Conservation (phyloP, 2,888 invertebrate species). For the Lypha dubia region DNA sequence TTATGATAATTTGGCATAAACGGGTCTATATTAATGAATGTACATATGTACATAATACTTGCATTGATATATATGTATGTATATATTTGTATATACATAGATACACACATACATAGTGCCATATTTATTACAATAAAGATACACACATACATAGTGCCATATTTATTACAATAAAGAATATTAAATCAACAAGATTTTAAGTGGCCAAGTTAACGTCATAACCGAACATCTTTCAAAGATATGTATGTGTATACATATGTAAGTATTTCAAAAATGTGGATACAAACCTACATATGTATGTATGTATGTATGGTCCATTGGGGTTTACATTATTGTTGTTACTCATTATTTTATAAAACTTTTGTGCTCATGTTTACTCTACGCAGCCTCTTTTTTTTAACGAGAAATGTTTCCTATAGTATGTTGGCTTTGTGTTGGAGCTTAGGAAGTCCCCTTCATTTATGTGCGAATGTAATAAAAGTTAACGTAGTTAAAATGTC, state of each 20-base stretch:
- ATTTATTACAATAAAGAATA: too few relatives aligned
- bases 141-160: background rate
- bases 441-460: constrained; percentile 65
- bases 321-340: constrained; percentile 27
- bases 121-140: too few relatives aligned
- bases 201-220: constrained; percentile 66
- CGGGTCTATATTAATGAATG: background rate
- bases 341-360: constrained; percentile 23
- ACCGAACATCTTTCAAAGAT: constrained; percentile 45
- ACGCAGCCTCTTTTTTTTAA: constrained; percentile 44
- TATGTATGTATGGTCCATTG: background rate
- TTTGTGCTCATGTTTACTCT: constrained; percentile 38
- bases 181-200: constrained; percentile 57
- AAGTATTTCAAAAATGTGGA: background rate
- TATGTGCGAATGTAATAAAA: constrained; percentile 37
- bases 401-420: constrained; percentile 29
- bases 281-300: background rate
- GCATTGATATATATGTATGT: too few relatives aligned
- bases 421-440: constrained; percentile 39
- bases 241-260: too few relatives aligned
- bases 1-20: too few relatives aligned
- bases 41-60: background rate
- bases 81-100: too few relatives aligned
- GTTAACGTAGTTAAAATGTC: constrained; percentile 62
- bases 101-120: too few relatives aligned